phyloP scores from a whole-genome alignment of 2,113 vertebrate genomes.

The Lepidothrix coronata region DNA sequence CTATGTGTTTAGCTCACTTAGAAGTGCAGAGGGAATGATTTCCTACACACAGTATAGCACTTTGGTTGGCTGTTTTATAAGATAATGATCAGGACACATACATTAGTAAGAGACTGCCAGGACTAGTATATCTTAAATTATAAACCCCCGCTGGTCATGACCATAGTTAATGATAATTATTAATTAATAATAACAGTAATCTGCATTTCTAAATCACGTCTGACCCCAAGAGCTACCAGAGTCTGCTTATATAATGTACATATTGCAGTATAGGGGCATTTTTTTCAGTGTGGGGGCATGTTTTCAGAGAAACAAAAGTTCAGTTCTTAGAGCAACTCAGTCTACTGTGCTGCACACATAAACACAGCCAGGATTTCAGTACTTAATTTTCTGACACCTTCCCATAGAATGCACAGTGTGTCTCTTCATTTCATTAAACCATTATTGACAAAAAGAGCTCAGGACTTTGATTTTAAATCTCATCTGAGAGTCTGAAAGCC shows the following conservation, averaged over 20 bases:
- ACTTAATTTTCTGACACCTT: not conserved
- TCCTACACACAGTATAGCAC: not conserved
- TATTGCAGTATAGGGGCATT: not conserved
- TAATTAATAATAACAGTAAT: conserved; percentile 20
- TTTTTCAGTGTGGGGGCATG: not conserved
- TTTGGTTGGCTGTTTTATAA: not conserved
- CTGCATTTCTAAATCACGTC: not conserved
- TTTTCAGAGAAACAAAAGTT: not conserved
- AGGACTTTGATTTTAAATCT: conserved; percentile 8
- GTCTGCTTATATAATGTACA: not conserved
- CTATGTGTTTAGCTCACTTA: conserved; percentile 24
- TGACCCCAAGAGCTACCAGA: not conserved
- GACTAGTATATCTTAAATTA: not conserved
- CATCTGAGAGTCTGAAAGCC: not conserved
- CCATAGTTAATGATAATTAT: not conserved
- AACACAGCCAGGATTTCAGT: not conserved
- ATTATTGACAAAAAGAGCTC: not conserved
- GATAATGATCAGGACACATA: conserved; percentile 7
- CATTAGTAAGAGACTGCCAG: conserved; percentile 10
- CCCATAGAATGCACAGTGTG: not conserved
- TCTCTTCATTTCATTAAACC: not conserved
- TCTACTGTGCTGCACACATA: not conserved
- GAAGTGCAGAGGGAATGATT: not conserved
- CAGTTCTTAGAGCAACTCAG: not conserved
- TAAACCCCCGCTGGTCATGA: not conserved